A percentile compares a stretch with the other conserved stretches of the same genome.
Evolutionary conservation across 2,888 invertebrate species (phyloP).

Genomic region (Thereva unica): DNA sequence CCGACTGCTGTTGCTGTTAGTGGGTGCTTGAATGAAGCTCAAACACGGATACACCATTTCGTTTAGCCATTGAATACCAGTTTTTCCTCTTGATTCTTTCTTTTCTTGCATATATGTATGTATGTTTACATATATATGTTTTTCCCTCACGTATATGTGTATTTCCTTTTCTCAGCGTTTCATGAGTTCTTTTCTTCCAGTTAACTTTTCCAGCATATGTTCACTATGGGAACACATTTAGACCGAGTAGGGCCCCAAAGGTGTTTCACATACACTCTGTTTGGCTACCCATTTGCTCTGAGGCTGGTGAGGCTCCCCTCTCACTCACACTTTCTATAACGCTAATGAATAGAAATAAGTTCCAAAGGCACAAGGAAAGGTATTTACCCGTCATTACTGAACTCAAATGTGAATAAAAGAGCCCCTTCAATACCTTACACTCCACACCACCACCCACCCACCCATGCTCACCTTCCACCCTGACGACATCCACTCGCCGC

Average conservation of each 20-base stretch:
- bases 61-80: constrained; percentile 25
- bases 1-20: constrained; percentile 15
- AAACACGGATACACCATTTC: constrained; percentile 33
- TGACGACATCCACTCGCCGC: background rate
- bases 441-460: background rate
- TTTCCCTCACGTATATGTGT: too few relatives aligned
- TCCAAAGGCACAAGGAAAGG: constrained; percentile 23
- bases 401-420: constrained; percentile 26
- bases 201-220: background rate
- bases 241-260: too few relatives aligned
- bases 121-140: too few relatives aligned
- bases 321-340: constrained; percentile 15
- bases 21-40: constrained; percentile 23
- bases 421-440: background rate
- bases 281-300: constrained; percentile 4
- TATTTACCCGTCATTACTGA: constrained; percentile 34
- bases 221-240: too few relatives aligned
- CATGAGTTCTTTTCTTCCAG: background rate
- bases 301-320: constrained; percentile 2
- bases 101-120: background rate
- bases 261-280: too few relatives aligned
- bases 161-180: background rate
- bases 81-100: background rate
- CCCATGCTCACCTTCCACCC: background rate
- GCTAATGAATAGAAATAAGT: constrained; percentile 32